Conservation (phyloP, 2,113 vertebrate genomes). For the Gambusia affinis region DNA sequence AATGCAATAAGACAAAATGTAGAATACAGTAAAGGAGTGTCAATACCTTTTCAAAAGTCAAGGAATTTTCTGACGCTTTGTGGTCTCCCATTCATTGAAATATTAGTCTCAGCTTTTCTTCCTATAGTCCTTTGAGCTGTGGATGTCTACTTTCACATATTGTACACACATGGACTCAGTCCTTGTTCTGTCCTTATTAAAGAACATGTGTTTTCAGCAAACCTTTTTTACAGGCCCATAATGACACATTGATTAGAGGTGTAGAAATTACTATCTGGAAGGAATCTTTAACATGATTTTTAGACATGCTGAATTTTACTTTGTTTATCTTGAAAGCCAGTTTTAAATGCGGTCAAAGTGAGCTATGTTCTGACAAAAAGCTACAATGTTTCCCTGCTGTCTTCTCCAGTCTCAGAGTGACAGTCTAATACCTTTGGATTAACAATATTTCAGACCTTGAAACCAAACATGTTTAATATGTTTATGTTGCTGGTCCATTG, state of each 20-base stretch:
- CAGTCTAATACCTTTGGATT: not conserved
- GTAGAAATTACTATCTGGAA: slow-evolving; percentile 49
- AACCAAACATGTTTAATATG: slow-evolving; percentile 5
- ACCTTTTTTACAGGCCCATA: slow-evolving; percentile 54
- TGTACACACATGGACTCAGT: slow-evolving; percentile 29
- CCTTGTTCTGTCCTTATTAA: slow-evolving; percentile 22
- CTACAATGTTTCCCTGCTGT: slow-evolving; percentile 17
- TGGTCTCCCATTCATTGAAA: not conserved
- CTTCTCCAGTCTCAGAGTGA: slow-evolving; percentile 2
- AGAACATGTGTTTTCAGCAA: slow-evolving; percentile 37
- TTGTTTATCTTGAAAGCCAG: slow-evolving; percentile 32
- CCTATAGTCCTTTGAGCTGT: slow-evolving; percentile 6
- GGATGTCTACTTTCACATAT: slow-evolving; percentile 35
- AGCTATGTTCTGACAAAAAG: slow-evolving; percentile 18
- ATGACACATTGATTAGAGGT: slow-evolving; percentile 45
- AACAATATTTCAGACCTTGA: not conserved
- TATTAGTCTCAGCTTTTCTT: slow-evolving; percentile 3
- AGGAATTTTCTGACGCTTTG: too few species aligned
- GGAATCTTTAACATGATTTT: slow-evolving; percentile 57
- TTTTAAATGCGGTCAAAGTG: slow-evolving; percentile 37
- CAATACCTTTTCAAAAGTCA: too few species aligned
- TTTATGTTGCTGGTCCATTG: not conserved
- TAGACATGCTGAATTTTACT: slow-evolving; percentile 60
- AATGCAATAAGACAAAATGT: too few species aligned
- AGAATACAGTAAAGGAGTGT: too few species aligned